Percentiles rank a stretch among this genome's conserved stretches.
These are phyloP conservation scores for Syngnathus scovelli DNA, from an alignment of 2,113 vertebrate genomes.

Conservation along the genomic window DNA sequence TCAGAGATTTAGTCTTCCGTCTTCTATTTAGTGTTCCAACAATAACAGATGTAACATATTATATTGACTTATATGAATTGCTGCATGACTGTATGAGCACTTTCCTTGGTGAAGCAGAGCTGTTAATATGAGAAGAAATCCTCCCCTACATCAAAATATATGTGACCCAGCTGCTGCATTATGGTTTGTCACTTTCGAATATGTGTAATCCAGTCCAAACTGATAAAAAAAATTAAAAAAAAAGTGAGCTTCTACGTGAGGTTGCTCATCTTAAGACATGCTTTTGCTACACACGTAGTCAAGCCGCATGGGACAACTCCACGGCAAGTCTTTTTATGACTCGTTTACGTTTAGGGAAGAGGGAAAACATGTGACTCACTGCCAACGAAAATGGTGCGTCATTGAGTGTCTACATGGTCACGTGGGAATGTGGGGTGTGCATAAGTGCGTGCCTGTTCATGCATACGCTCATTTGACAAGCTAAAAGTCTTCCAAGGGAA, in stretches of 20 bases:
- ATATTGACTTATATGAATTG: too few relatives aligned
- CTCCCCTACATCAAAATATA: slow-evolving; percentile 3
- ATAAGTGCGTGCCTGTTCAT: background rate
- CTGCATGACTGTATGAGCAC: background rate
- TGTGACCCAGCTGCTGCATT: background rate
- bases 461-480: slow-evolving; percentile 1
- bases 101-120: background rate
- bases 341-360: slow-evolving; percentile 6
- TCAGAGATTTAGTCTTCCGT: too few relatives aligned
- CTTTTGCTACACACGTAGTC: background rate
- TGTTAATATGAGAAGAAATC: slow-evolving; percentile 3
- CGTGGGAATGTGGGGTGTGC: slow-evolving; percentile 8
- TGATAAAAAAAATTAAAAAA: background rate
- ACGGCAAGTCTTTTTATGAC: background rate
- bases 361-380: slow-evolving; percentile 1
- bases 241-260: background rate
- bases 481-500: background rate
- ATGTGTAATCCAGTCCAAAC: background rate
- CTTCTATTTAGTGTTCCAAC: too few relatives aligned
- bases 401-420: background rate
- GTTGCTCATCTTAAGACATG: background rate
- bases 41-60: too few relatives aligned
- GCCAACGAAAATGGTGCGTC: slow-evolving; percentile 4
- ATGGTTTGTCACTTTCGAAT: background rate
- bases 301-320: background rate